phyloP scores from a whole-genome alignment of 1,140 invertebrate species.

The Colletes gigas region DNA sequence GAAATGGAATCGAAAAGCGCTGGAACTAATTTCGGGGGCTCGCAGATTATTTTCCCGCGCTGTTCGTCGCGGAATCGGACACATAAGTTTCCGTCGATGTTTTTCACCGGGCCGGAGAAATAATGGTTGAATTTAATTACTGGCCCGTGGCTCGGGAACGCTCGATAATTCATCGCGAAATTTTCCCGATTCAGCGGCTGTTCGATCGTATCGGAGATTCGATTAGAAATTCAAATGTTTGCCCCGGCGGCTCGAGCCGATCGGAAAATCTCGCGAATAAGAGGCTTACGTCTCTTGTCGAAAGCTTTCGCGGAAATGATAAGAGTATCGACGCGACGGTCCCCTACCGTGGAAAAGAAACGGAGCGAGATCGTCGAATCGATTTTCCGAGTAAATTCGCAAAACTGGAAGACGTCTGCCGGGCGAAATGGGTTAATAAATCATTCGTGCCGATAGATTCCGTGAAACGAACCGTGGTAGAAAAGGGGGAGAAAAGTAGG shows the following conservation, averaged over 20 bases:
- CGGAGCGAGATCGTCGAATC: background rate
- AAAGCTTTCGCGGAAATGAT: conserved; percentile 8
- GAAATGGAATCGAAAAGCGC: conserved; percentile 21
- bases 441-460: conserved; percentile 51
- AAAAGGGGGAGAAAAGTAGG: background rate
- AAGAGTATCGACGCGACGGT: background rate
- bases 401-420: conserved; percentile 51
- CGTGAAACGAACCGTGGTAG: background rate
- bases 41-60: conserved; percentile 27
- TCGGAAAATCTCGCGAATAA: background rate
- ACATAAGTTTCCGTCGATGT: background rate
- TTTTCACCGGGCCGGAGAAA: background rate
- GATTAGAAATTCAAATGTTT: conserved; percentile 10
- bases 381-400: conserved; percentile 47
- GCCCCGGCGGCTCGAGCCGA: background rate
- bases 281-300: background rate
- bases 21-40: conserved; percentile 4
- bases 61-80: background rate
- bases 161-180: background rate
- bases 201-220: background rate
- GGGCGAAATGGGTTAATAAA: conserved; percentile 63
- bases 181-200: background rate
- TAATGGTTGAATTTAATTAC: background rate
- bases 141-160: background rate
- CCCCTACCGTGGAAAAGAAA: conserved; percentile 5